Percentiles rank a stretch among this genome's conserved stretches.
phyloP scores from a whole-genome alignment of 2,113 vertebrate genomes.

The Engystomops pustulosus region DNA sequence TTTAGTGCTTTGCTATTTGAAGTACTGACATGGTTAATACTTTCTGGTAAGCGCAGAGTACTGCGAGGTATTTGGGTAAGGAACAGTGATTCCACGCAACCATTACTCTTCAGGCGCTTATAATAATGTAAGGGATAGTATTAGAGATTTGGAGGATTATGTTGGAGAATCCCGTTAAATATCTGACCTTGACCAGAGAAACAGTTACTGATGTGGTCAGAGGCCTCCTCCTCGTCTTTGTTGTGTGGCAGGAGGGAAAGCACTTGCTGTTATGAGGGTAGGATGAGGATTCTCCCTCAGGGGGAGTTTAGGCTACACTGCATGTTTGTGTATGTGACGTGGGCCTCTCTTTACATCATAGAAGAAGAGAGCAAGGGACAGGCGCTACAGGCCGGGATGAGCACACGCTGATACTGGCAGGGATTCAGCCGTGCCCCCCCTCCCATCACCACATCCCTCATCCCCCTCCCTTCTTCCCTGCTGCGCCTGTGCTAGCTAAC shows the following conservation, averaged over 20 bases:
- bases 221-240: not conserved
- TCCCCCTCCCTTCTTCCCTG: slow-evolving; percentile 52
- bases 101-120: not conserved
- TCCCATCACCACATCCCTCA: slow-evolving; percentile 31
- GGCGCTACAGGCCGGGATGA: slow-evolving; percentile 55
- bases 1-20: not conserved
- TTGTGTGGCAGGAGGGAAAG: slow-evolving; percentile 50
- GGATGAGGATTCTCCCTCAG: slow-evolving; percentile 56
- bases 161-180: slow-evolving; percentile 1
- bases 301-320: slow-evolving; percentile 45
- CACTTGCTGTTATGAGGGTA: slow-evolving; percentile 41
- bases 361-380: slow-evolving; percentile 26
- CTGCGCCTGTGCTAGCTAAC: slow-evolving; percentile 60
- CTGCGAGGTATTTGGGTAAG: not conserved
- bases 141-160: slow-evolving; percentile 20
- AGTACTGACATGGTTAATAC: not conserved
- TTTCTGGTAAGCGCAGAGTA: not conserved
- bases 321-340: slow-evolving; percentile 56
- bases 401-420: slow-evolving; percentile 59
- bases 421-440: slow-evolving; percentile 47
- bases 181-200: slow-evolving; percentile 51
- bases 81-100: not conserved
- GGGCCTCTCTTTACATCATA: slow-evolving; percentile 53
- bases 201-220: not conserved
- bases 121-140: not conserved